Base-by-base conservation (phyloP, 2,888 invertebrate species). In the Argynnis bischoffii region DNA sequence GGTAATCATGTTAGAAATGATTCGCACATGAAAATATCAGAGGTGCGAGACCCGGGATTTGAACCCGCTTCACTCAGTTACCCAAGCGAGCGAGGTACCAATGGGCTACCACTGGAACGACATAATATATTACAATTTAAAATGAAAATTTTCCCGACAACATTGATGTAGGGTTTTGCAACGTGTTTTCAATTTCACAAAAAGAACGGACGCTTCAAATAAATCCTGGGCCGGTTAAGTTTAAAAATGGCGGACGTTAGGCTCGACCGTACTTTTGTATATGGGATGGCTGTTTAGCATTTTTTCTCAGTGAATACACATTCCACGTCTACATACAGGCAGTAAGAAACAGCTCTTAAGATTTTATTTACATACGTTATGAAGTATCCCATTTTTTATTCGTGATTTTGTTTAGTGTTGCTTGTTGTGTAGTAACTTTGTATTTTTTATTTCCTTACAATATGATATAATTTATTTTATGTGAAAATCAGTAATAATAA, bases 231-330 rank as follows among this genome's bases (percentile, higher is more conserved):
- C 60, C 63, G 66, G 69, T 71, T 71, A 70, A 55, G 69, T 63
- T 69, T 61, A 72, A 78, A 78, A 75, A 73, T 74, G 74, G 75
- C 75, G 72, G 75, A 73, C 75, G 73, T 61, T 54, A 47, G 55
- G 16, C 67, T 55, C 75, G 71, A 73, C 77, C 78, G 75, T 73
- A 76, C 77, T 75, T 74, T 70, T 75, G 75, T 74, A 75, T 71
- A 63, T 70, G 71, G 76, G 77, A 79, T 76, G 74, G 69, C 77
- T 80, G 77, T 75, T 81, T 79, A 78, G 75, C 78, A 79, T 79
- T 79, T 80, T 78, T 77, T 70, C 70, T 74, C 50, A 53, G 65
- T 53, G 61, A 67, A 65, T 53, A 53, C 31, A 41, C 53, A 31
- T 61, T 63, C 31, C 18, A 11, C 21, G 5, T 26, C 21, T 47